A percentile compares a stretch with the other conserved stretches of the same genome.
phyloP scores from a whole-genome alignment of 2,113 vertebrate species.

The Festucalex cinctus region DNA sequence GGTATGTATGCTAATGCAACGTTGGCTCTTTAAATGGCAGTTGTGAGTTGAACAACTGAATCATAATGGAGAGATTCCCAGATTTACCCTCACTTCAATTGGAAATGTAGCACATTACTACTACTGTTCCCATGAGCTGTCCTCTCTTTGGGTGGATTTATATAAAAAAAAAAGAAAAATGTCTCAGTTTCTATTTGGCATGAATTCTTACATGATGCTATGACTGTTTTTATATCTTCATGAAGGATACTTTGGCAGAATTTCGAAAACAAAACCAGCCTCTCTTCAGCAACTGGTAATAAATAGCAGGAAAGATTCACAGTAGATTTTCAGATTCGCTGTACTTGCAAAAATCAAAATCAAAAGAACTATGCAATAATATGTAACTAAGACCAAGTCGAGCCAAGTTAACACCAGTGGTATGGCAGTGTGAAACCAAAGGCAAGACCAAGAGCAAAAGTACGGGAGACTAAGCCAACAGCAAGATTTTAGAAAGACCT shows the following conservation, averaged over 20 bases:
- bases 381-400: background rate
- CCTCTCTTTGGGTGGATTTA: background rate
- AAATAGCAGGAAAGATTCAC: background rate
- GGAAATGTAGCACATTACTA: background rate
- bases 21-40: constrained; percentile 18
- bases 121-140: background rate
- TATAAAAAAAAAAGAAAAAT: no score
- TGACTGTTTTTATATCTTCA: background rate
- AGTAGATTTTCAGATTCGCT: no score
- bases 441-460: no score
- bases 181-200: background rate
- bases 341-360: no score
- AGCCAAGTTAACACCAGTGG: no score
- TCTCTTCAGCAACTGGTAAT: background rate
- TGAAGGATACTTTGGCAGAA: background rate
- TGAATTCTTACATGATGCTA: background rate
- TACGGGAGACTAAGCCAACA: no score
- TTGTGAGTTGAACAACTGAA: constrained; percentile 36
- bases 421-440: no score
- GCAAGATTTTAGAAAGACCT: no score
- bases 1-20: constrained; percentile 25
- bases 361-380: background rate
- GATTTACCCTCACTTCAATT: constrained; percentile 26
- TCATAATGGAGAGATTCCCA: constrained; percentile 30
- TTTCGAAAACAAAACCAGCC: background rate